These are phyloP conservation scores for Platichthys stellatus DNA, from an alignment of 2,113 vertebrate species.

Conservation along the genomic window DNA sequence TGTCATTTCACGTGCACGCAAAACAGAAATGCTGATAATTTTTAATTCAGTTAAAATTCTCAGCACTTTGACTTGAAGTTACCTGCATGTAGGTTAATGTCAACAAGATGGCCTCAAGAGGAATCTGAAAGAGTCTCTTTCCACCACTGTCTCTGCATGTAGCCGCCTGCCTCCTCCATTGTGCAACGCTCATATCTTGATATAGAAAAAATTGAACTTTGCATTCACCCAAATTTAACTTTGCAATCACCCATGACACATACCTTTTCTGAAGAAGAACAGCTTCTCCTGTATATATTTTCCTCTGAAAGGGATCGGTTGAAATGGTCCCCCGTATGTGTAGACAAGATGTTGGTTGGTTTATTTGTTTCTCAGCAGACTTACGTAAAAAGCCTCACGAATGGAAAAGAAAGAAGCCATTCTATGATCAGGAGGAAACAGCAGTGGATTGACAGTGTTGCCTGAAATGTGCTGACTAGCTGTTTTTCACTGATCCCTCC, in stretches of 20 bases:
- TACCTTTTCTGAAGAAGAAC: background rate
- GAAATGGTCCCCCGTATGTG: too few relatives aligned
- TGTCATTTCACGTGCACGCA: background rate
- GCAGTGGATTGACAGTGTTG: conserved; percentile 37
- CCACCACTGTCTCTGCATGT: conserved; percentile 11
- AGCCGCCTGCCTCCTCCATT: conserved; percentile 29
- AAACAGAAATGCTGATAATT: background rate
- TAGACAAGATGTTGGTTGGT: too few relatives aligned
- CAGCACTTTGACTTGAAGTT: background rate
- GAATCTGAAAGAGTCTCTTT: background rate
- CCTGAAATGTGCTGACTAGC: conserved; percentile 54
- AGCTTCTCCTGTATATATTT: background rate
- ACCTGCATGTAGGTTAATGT: background rate
- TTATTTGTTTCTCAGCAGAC: background rate
- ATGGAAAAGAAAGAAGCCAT: too few relatives aligned
- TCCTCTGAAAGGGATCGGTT: background rate
- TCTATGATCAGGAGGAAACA: conserved; percentile 31
- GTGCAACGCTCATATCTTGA: conserved; percentile 11
- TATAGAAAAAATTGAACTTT: conserved; percentile 17
- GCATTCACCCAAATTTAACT: conserved; percentile 27
- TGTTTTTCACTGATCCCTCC: conserved; percentile 58
- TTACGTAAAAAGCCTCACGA: too few relatives aligned
- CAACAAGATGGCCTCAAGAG: background rate
- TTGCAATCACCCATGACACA: conserved; percentile 10
- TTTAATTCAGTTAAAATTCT: background rate